Evolutionary conservation across 2,888 invertebrate species (phyloP).

Genomic region (Chorisops tibialis): DNA sequence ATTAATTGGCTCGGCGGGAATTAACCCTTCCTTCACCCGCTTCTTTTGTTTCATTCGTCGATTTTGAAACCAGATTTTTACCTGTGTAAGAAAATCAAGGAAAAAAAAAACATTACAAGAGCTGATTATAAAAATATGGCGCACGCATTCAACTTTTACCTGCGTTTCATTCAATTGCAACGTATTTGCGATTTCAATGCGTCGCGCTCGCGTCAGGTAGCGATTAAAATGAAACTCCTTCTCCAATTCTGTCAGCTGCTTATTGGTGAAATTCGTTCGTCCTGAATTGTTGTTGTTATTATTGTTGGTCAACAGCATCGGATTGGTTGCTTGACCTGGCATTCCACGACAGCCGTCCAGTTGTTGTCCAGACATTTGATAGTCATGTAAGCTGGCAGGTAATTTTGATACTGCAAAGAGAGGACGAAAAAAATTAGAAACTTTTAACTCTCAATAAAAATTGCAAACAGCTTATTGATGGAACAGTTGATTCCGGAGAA

Average conservation of each 20-base stretch:
- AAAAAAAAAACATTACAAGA: not conserved
- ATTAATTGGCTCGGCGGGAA: constrained; percentile 59
- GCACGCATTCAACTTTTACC: constrained; percentile 45
- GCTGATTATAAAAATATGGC: not conserved
- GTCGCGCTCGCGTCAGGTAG: constrained; percentile 91
- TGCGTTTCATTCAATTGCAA: constrained; percentile 96
- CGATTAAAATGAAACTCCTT: constrained; percentile 99
- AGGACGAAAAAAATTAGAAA: not conserved
- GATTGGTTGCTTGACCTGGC: constrained; percentile 39
- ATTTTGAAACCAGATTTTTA: constrained; percentile 99
- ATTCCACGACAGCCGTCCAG: constrained; percentile 48
- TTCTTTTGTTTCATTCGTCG: constrained; percentile 98
- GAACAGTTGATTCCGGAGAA: too few species aligned
- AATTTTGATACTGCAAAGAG: constrained; percentile 66
- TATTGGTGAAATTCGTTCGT: constrained; percentile 98
- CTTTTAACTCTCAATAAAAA: too few species aligned
- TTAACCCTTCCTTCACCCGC: constrained; percentile 88
- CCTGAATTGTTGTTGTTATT: constrained; percentile 75
- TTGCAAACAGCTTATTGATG: too few species aligned
- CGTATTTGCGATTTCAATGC: constrained; percentile 97
- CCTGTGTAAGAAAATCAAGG: constrained; percentile 45
- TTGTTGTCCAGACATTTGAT: constrained; percentile 50
- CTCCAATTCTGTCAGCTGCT: constrained; percentile 97
- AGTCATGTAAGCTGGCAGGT: constrained; percentile 57
- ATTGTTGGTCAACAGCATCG: constrained; percentile 43